Percentiles rank a stretch among this genome's conserved stretches.
Evolutionary conservation across 2,888 invertebrate species (phyloP).

Genomic region (Chouioia cunea): DNA sequence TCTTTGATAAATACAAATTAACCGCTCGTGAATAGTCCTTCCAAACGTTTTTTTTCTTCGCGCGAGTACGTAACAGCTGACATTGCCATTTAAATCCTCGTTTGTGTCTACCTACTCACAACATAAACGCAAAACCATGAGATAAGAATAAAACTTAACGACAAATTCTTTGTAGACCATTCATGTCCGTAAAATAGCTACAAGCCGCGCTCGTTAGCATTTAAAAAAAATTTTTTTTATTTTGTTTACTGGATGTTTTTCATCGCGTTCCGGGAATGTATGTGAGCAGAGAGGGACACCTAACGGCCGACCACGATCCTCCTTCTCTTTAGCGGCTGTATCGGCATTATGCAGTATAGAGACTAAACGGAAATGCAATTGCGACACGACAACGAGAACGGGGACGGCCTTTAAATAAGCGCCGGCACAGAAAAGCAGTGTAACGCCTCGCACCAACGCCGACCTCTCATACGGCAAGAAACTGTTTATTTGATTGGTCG

Average conservation of each 20-base stretch:
- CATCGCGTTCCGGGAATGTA: slow-evolving; percentile 17
- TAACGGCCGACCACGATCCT: not conserved
- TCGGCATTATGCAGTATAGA: slow-evolving; percentile 8
- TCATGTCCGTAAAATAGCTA: too few relatives aligned
- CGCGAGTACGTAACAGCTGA: too few relatives aligned
- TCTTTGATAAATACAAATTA: too few relatives aligned
- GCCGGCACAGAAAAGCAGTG: slow-evolving; percentile 31
- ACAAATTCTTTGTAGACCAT: too few relatives aligned
- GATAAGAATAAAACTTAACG: too few relatives aligned
- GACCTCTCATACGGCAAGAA: slow-evolving; percentile 3
- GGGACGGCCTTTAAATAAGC: slow-evolving; percentile 44
- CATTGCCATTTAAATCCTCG: too few relatives aligned
- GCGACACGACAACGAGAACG: slow-evolving; percentile 26
- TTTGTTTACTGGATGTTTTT: not conserved
- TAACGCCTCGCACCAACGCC: not conserved
- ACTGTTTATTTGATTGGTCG: slow-evolving; percentile 40
- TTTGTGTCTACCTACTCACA: too few relatives aligned
- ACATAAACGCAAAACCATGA: too few relatives aligned
- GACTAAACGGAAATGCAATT: slow-evolving; percentile 18
- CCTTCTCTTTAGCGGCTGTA: not conserved
- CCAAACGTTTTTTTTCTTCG: too few relatives aligned
- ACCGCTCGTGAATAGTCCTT: too few relatives aligned
- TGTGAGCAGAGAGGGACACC: not conserved
- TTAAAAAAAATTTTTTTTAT: too few relatives aligned
- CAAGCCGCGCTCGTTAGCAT: not conserved